Percentiles rank a stretch among this genome's conserved stretches.
Conservation (phyloP, 2,888 invertebrate genomes). For the Philonicus albiceps region DNA sequence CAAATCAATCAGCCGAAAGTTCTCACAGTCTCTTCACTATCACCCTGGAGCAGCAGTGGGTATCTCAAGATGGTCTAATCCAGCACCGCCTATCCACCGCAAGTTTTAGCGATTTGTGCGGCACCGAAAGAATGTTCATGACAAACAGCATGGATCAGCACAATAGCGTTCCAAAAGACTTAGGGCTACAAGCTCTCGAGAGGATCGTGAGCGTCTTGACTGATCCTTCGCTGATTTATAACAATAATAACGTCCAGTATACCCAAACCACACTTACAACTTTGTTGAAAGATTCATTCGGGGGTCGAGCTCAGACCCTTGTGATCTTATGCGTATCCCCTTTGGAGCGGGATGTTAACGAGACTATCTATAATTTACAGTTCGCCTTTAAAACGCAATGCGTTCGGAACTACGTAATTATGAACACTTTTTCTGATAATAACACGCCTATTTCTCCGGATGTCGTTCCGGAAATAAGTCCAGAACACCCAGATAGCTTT, state of each 20-base stretch:
- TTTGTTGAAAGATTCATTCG: slow-evolving; percentile 76
- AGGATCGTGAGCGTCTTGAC: slow-evolving; percentile 70
- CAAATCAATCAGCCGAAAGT: slow-evolving; percentile 68
- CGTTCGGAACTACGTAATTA: slow-evolving; percentile 75
- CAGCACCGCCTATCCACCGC: slow-evolving; percentile 78
- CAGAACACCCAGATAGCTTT: slow-evolving; percentile 65
- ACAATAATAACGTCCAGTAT: slow-evolving; percentile 60
- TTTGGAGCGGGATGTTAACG: slow-evolving; percentile 71
- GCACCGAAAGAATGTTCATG: slow-evolving; percentile 66
- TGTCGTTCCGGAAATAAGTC: slow-evolving; percentile 45
- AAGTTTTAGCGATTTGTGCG: slow-evolving; percentile 75
- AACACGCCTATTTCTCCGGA: slow-evolving; percentile 67
- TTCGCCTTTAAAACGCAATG: slow-evolving; percentile 73
- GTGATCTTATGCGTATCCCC: slow-evolving; percentile 78
- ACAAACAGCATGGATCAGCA: slow-evolving; percentile 63
- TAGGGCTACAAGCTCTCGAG: slow-evolving; percentile 72
- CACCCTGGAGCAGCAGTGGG: slow-evolving; percentile 78
- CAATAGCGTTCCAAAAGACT: slow-evolving; percentile 67
- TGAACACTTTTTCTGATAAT: slow-evolving; percentile 74
- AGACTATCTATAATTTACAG: slow-evolving; percentile 74
- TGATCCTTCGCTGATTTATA: slow-evolving; percentile 59
- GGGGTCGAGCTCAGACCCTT: slow-evolving; percentile 77
- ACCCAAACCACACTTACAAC: slow-evolving; percentile 75
- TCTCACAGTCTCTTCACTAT: slow-evolving; percentile 75
- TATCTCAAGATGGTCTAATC: slow-evolving; percentile 71